phyloP scores from a whole-genome alignment of 35 echinoderm and acorn worm species.

The Hemicentrotus pulcherrimus region DNA sequence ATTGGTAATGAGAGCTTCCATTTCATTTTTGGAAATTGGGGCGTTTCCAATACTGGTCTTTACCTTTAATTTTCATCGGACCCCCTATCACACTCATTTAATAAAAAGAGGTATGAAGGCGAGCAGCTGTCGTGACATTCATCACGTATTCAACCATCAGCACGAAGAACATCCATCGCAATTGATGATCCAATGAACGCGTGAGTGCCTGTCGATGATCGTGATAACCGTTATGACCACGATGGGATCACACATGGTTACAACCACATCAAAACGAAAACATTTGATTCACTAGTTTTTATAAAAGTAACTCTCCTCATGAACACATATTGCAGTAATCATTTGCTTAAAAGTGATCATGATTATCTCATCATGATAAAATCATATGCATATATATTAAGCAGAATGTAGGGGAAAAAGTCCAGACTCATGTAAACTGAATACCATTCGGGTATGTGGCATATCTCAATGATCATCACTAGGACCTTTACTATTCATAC shows the following conservation, averaged over 20 bases:
- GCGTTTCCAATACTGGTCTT: too few relatives aligned
- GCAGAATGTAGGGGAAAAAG: too few relatives aligned
- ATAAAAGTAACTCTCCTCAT: too few relatives aligned
- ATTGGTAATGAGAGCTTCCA: too few relatives aligned
- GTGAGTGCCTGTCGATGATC: neutral
- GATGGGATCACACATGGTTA: neutral
- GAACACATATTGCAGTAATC: too few relatives aligned
- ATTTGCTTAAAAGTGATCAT: too few relatives aligned
- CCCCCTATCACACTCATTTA: slow-evolving; percentile 1
- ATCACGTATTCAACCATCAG: neutral
- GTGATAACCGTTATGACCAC: neutral
- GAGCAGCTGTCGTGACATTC: neutral
- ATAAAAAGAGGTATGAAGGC: neutral
- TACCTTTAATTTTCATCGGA: neutral
- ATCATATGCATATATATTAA: too few relatives aligned
- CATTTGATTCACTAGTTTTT: neutral
- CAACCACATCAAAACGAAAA: neutral
- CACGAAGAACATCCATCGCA: neutral
- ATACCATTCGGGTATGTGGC: neutral
- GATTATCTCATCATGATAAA: too few relatives aligned
- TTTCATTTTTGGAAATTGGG: too few relatives aligned
- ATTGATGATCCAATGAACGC: neutral
- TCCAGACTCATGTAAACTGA: too few relatives aligned
- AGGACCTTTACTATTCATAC: neutral
- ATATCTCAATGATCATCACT: neutral